These are phyloP conservation scores for Dioctria rufipes DNA, from an alignment of 2,888 invertebrate species.

Conservation along the genomic window DNA sequence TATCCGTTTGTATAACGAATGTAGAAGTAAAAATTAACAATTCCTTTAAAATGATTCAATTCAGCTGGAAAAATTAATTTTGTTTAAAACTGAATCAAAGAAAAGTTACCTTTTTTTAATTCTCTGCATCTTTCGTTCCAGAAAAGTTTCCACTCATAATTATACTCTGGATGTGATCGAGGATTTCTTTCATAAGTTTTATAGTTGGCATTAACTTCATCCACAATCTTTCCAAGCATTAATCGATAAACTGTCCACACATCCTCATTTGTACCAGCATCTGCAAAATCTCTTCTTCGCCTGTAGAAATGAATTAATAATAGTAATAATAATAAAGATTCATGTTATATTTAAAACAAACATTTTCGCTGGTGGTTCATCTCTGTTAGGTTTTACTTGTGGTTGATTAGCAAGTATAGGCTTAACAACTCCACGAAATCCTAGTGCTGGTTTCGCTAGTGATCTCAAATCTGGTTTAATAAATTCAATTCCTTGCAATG, in stretches of 20 bases:
- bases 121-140: conserved; percentile 40
- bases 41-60: background rate
- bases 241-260: conserved; percentile 18
- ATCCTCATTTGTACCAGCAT: background rate
- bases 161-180: conserved; percentile 53
- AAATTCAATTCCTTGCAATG: conserved; percentile 52
- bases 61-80: background rate
- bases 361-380: conserved; percentile 39
- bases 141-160: conserved; percentile 52
- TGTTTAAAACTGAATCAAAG: background rate
- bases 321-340: conserved; percentile 1
- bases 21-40: background rate
- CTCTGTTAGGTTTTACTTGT: background rate
- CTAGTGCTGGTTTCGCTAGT: conserved; percentile 23
- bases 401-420: background rate
- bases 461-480: conserved; percentile 56
- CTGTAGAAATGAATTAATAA: background rate
- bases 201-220: conserved; percentile 47
- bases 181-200: conserved; percentile 48
- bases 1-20: conserved; percentile 9
- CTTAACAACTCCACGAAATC: background rate
- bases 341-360: conserved; percentile 13
- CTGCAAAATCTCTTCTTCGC: conserved; percentile 24
- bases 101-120: conserved; percentile 52
- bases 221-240: conserved; percentile 43